A percentile compares a stretch with the other conserved stretches of the same genome.
Evolutionary conservation across 2,888 invertebrate genomes (phyloP).

Genomic region (Meghimatium bilineatum): DNA sequence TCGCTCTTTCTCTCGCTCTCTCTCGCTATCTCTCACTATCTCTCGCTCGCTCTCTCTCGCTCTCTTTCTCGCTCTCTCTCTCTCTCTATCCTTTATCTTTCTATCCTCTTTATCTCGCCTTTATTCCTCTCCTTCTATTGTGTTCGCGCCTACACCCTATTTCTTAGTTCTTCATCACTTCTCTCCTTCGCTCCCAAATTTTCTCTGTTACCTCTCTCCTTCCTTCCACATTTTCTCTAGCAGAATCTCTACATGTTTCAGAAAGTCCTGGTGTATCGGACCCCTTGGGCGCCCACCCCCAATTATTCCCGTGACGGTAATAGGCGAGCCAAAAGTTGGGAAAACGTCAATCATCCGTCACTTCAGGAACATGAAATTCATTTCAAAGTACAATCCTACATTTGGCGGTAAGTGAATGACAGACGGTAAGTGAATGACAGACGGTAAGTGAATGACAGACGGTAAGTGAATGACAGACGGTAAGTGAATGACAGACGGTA

Average conservation of each 20-base stretch:
- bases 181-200: neutral
- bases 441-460: too few species aligned
- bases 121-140: neutral
- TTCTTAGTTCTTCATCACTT: conserved; percentile 8
- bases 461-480: too few species aligned
- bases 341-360: conserved; percentile 44
- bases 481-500: too few species aligned
- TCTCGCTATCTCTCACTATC: neutral
- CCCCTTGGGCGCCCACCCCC: conserved; percentile 19
- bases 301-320: conserved; percentile 41
- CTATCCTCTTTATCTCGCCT: neutral
- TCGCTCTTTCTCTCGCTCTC: neutral
- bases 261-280: neutral
- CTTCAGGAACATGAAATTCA: conserved; percentile 24
- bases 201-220: neutral
- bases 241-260: neutral
- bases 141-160: neutral
- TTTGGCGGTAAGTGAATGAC: conserved; percentile 32
- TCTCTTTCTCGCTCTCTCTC: conserved; percentile 26
- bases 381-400: conserved; percentile 9
- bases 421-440: too few species aligned
- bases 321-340: conserved; percentile 46
- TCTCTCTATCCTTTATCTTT: neutral
- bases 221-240: neutral
- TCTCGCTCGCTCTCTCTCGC: neutral